Evolutionary conservation across 2,888 invertebrate genomes (phyloP).

Genomic region (Tethea ocularis): DNA sequence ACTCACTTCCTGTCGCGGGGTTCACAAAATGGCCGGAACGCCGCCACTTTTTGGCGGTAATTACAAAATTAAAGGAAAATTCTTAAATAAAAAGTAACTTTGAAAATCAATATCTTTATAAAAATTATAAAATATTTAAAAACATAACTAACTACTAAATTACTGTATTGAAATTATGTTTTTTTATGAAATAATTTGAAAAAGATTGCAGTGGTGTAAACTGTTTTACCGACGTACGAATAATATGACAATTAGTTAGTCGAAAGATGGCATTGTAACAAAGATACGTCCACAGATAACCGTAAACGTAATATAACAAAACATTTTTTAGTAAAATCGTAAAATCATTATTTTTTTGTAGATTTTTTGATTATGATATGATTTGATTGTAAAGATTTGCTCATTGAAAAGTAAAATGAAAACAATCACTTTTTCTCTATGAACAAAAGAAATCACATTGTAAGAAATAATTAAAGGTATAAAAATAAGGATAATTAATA

Average conservation of each 20-base stretch:
- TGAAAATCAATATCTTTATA: neutral
- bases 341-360: too few species aligned
- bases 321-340: too few species aligned
- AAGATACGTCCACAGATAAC: neutral
- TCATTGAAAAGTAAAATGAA: too few species aligned
- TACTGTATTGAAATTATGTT: neutral
- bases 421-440: too few species aligned
- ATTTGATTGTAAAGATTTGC: too few species aligned
- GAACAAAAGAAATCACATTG: too few species aligned
- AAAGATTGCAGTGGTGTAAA: neutral
- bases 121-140: neutral
- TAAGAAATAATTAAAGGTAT: too few species aligned
- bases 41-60: slow-evolving; percentile 65
- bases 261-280: neutral
- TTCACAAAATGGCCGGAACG: slow-evolving; percentile 75
- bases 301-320: too few species aligned
- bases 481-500: too few species aligned
- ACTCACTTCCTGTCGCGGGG: slow-evolving; percentile 83
- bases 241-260: neutral
- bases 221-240: slow-evolving; percentile 3
- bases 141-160: neutral
- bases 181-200: neutral
- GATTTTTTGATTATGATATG: too few species aligned
- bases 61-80: slow-evolving; percentile 38
- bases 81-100: neutral